Percentiles rank a stretch among this genome's conserved stretches.
Conservation (phyloP, 1,140 invertebrate species). For the Brachionus rotundiformis region DNA sequence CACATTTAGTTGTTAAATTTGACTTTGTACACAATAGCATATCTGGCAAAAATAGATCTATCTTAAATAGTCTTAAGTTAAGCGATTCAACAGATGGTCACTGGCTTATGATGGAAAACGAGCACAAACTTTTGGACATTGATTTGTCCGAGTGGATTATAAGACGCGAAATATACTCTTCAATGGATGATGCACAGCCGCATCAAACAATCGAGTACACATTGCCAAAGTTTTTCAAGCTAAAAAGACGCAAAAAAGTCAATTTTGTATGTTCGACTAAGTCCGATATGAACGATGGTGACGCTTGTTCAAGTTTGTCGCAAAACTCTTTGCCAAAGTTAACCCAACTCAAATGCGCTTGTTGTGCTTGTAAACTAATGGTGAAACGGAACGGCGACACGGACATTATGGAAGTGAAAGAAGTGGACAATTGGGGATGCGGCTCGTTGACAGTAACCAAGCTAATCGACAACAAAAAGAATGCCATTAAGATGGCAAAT, state of each 20-base stretch:
- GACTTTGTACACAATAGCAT: slow-evolving; percentile 8
- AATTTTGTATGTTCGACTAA: neutral
- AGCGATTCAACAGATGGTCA: neutral
- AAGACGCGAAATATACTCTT: neutral
- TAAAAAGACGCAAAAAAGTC: slow-evolving; percentile 40
- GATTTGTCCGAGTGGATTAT: slow-evolving; percentile 31
- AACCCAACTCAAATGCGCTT: slow-evolving; percentile 12
- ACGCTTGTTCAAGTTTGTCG: neutral
- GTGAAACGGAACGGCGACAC: neutral
- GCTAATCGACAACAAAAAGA: slow-evolving; percentile 25
- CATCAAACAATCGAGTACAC: slow-evolving; percentile 7
- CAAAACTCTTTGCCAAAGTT: neutral
- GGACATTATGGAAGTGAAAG: neutral
- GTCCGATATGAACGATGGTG: neutral
- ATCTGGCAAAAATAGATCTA: slow-evolving; percentile 1
- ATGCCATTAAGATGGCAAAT: slow-evolving; percentile 22
- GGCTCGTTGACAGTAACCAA: neutral
- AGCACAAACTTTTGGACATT: slow-evolving; percentile 35
- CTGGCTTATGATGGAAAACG: neutral
- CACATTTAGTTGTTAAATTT: slow-evolving; percentile 32
- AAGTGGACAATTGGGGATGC: neutral
- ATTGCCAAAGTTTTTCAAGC: slow-evolving; percentile 29
- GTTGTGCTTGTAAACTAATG: slow-evolving; percentile 40
- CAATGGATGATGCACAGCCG: neutral
- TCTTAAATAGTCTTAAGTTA: slow-evolving; percentile 9